phyloP scores from a whole-genome alignment of 64 coral and sea anemone species.

The Montipora foliosa region DNA sequence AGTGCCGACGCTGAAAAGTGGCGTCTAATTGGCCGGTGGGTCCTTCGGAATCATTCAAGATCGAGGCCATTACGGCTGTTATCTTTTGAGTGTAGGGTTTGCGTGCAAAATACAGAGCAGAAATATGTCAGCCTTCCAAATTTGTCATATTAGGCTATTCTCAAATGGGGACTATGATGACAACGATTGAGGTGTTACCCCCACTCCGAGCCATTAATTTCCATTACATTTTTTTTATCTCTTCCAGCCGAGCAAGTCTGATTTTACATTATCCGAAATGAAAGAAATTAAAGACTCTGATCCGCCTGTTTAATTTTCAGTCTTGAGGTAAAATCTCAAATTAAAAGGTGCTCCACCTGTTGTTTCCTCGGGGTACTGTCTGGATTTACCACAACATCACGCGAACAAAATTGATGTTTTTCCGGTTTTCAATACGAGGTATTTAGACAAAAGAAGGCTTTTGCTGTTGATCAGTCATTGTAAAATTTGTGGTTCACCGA shows the following conservation, averaged over 20 bases:
- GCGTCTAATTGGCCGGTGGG: too few relatives aligned
- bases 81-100: neutral
- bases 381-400: neutral
- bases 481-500: neutral
- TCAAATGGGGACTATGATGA: neutral
- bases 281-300: neutral
- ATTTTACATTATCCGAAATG: too few relatives aligned
- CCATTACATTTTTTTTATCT: too few relatives aligned
- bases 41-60: too few relatives aligned
- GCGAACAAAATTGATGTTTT: neutral
- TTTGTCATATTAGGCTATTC: neutral
- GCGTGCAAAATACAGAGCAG: neutral
- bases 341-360: neutral
- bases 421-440: neutral
- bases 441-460: neutral
- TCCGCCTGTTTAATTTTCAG: neutral
- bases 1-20: too few relatives aligned
- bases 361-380: neutral
- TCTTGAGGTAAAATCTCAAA: neutral
- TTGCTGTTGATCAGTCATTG: neutral
- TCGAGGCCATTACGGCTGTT: neutral
- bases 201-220: too few relatives aligned
- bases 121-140: neutral
- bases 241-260: too few relatives aligned
- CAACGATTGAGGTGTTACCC: neutral